Conservation (phyloP, 2,888 invertebrate genomes). For the Dione juno region DNA sequence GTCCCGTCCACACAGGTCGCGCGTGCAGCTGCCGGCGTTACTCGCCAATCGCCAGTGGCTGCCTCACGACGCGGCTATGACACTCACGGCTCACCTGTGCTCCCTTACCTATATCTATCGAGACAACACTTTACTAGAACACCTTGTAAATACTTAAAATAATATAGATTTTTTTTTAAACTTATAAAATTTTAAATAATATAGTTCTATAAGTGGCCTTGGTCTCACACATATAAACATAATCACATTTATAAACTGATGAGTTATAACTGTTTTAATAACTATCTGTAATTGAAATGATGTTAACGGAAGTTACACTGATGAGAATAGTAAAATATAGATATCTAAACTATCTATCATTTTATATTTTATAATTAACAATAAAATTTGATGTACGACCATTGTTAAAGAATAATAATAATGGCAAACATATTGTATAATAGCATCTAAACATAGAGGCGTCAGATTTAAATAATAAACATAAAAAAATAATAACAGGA, state of each 20-base stretch:
- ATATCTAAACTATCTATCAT: background rate
- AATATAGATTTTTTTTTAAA: too few species aligned
- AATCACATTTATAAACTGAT: too few species aligned
- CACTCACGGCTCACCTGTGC: too few species aligned
- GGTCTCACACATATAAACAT: too few species aligned
- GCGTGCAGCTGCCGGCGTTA: conserved; percentile 36
- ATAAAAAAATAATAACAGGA: background rate
- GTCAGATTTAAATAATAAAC: background rate
- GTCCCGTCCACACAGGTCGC: conserved; percentile 42
- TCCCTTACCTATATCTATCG: too few species aligned
- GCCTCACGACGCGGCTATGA: conserved; percentile 1
- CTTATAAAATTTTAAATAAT: too few species aligned
- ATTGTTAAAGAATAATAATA: background rate
- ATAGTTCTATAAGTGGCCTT: too few species aligned
- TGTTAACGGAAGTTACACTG: background rate
- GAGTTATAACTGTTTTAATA: background rate
- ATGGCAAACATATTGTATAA: background rate
- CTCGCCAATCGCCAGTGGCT: background rate
- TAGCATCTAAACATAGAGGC: conserved; percentile 1
- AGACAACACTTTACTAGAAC: too few species aligned
- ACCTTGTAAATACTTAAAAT: too few species aligned
- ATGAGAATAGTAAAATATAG: background rate
- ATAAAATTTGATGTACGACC: background rate
- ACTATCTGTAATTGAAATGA: background rate
- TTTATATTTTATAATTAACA: background rate